These are phyloP conservation scores for Autographa gamma DNA, from an alignment of 2,888 invertebrate species.

Conservation along the genomic window DNA sequence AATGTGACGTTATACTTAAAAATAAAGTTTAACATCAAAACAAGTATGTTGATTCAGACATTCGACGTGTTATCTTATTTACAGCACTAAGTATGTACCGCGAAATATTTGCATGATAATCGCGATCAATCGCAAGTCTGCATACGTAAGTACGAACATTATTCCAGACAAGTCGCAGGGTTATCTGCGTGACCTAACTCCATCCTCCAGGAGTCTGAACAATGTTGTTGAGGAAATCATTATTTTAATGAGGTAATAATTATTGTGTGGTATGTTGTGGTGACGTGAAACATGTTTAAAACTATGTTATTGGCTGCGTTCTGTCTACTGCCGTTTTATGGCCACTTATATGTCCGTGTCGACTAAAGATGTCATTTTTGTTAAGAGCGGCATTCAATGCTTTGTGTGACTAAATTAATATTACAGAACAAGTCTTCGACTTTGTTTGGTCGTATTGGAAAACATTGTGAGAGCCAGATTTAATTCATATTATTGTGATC, in stretches of 20 bases:
- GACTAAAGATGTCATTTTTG: neutral
- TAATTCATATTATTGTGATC: too few species aligned
- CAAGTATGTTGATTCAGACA: conserved; percentile 37
- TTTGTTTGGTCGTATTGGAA: too few species aligned
- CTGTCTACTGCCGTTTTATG: conserved; percentile 16
- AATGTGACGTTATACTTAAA: conserved; percentile 31
- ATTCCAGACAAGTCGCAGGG: conserved; percentile 40
- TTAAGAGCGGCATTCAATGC: neutral
- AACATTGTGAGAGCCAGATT: too few species aligned
- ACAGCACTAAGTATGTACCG: conserved; percentile 15
- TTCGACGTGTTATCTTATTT: conserved; percentile 43
- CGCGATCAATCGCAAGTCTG: conserved; percentile 35
- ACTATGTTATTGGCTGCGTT: conserved; percentile 21
- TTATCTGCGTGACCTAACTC: conserved; percentile 51
- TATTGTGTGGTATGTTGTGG: conserved; percentile 17
- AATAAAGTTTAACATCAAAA: conserved; percentile 43
- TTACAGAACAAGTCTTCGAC: too few species aligned
- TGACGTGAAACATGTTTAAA: conserved; percentile 21
- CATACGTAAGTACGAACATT: conserved; percentile 30
- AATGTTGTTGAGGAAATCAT: conserved; percentile 40
- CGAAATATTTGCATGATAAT: conserved; percentile 51
- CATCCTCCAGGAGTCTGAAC: conserved; percentile 24
- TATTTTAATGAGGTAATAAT: conserved; percentile 49
- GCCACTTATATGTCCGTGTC: neutral
- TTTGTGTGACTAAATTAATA: neutral